Conservation (phyloP, 2,797 vertebrate genomes). For the Acanthopagrus latus region DNA sequence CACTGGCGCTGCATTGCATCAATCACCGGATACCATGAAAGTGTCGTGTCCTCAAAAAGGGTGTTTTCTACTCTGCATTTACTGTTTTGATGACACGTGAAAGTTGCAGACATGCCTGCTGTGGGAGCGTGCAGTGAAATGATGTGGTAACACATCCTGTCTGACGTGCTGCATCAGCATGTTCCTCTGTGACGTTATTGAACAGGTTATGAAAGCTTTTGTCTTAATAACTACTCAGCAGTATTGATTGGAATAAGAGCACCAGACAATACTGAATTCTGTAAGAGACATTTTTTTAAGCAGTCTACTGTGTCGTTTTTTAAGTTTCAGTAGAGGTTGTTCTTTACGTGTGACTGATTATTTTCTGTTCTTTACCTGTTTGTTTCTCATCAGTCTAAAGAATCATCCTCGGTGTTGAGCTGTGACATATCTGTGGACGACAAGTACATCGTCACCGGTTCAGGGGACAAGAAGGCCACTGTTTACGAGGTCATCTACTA, state of each 20-base stretch:
- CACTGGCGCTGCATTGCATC: not conserved
- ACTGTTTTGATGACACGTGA: not conserved
- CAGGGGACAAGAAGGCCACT: conserved; percentile 90
- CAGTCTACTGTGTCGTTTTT: not conserved
- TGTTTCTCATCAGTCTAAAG: conserved; percentile 83
- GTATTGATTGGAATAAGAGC: not conserved
- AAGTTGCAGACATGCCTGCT: not conserved
- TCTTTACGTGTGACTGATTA: not conserved
- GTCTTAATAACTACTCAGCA: not conserved
- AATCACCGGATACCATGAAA: not conserved
- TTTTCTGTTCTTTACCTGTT: not conserved
- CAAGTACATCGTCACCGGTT: conserved; percentile 91
- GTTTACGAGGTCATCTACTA: conserved; percentile 91
- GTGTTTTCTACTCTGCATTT: not conserved
- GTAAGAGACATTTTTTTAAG: not conserved
- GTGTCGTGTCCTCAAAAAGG: not conserved
- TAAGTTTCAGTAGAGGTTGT: not conserved
- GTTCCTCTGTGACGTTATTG: conserved; percentile 8
- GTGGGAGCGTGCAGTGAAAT: conserved; percentile 3
- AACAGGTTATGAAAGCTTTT: conserved; percentile 10
- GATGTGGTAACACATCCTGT: conserved; percentile 14
- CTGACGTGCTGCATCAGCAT: conserved; percentile 17
- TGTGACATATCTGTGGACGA: conserved; percentile 91
- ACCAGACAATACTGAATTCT: not conserved
- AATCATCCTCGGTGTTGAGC: conserved; percentile 89